These are phyloP conservation scores for Boloria selene DNA, from an alignment of 2,888 invertebrate genomes.

Conservation along the genomic window DNA sequence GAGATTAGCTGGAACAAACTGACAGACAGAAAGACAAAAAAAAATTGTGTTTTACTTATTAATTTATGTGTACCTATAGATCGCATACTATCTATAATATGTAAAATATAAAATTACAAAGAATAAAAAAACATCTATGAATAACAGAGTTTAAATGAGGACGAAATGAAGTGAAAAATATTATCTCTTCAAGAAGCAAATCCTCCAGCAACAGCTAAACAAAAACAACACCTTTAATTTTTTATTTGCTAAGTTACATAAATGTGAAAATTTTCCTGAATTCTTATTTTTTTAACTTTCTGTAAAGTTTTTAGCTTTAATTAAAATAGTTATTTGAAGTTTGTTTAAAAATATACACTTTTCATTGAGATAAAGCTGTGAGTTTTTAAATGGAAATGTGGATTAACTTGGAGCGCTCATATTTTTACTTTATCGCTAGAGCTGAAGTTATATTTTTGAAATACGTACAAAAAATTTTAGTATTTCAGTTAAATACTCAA, in stretches of 20 bases:
- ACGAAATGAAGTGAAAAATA: conserved; percentile 6
- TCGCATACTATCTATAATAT: no score
- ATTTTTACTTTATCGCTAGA: conserved; percentile 20
- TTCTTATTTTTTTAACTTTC: conserved; percentile 24
- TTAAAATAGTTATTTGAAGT: conserved; percentile 32
- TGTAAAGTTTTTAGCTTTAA: conserved; percentile 28
- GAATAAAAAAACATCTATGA: background rate
- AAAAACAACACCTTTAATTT: conserved; percentile 27
- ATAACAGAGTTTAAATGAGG: background rate
- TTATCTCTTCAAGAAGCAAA: conserved; percentile 2
- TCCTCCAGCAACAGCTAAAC: conserved; percentile 3
- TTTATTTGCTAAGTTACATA: conserved; percentile 31
- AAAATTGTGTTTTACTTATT: no score
- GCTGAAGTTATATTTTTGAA: background rate
- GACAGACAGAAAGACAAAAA: no score
- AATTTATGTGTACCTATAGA: no score
- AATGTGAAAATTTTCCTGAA: conserved; percentile 24
- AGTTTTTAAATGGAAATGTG: conserved; percentile 19
- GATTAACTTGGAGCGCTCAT: conserved; percentile 24
- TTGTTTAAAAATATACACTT: conserved; percentile 28
- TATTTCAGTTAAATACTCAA: background rate
- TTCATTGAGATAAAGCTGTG: conserved; percentile 24
- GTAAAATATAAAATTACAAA: no score
- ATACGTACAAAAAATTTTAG: background rate
- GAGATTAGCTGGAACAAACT: no score